Conservation (phyloP, 2,888 invertebrate genomes). For the Peribatodes rhomboidaria region DNA sequence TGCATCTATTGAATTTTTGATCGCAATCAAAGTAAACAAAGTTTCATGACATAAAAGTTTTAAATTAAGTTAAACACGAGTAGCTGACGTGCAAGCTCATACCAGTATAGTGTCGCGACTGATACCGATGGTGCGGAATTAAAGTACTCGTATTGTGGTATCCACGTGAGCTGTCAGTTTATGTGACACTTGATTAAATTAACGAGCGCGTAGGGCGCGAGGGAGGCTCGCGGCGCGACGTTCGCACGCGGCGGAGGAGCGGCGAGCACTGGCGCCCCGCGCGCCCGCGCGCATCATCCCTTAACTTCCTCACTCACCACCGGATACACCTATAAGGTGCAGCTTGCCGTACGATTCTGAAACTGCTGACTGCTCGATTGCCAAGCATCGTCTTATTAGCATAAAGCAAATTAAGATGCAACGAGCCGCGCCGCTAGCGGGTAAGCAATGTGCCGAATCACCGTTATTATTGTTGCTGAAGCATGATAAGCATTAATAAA, state of each 20-base stretch:
- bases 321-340: slow-evolving; percentile 70
- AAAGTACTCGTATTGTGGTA: slow-evolving; percentile 50
- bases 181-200: slow-evolving; percentile 80
- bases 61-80: slow-evolving; percentile 24
- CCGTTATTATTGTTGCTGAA: slow-evolving; percentile 18
- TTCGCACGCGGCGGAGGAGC: slow-evolving; percentile 76
- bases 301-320: slow-evolving; percentile 60
- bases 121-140: slow-evolving; percentile 33
- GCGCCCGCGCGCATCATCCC: slow-evolving; percentile 69
- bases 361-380: slow-evolving; percentile 73
- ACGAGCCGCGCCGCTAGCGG: slow-evolving; percentile 16
- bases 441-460: slow-evolving; percentile 23
- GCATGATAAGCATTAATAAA: background rate
- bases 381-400: slow-evolving; percentile 76
- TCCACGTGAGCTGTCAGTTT: slow-evolving; percentile 75
- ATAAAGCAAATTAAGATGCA: slow-evolving; percentile 80
- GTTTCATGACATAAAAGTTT: slow-evolving; percentile 33
- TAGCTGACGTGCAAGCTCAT: slow-evolving; percentile 49
- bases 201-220: slow-evolving; percentile 61
- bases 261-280: slow-evolving; percentile 78
- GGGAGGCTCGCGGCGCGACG: slow-evolving; percentile 60
- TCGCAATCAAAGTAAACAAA: slow-evolving; percentile 33
- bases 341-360: slow-evolving; percentile 60
- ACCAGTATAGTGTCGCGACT: slow-evolving; percentile 63
- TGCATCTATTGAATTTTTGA: slow-evolving; percentile 19